These are phyloP conservation scores for Argyresthia albistria DNA, from an alignment of 2,888 invertebrate genomes.

Conservation along the genomic window DNA sequence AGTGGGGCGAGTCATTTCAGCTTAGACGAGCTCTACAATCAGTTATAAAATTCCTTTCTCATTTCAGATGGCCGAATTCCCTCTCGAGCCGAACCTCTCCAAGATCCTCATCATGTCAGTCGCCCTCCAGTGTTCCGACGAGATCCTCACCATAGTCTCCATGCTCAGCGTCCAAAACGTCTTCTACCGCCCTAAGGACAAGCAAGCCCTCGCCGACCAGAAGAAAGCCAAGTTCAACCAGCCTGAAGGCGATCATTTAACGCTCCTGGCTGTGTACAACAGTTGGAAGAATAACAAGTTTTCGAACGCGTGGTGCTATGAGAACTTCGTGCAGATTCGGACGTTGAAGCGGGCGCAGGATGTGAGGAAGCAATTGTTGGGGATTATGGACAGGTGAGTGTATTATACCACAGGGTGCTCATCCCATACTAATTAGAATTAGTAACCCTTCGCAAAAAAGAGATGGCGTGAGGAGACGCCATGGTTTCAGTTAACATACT, in stretches of 20 bases:
- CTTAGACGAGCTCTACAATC: no score
- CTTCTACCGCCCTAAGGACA: slow-evolving; percentile 92
- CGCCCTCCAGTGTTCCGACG: slow-evolving; percentile 96
- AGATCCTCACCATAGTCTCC: slow-evolving; percentile 97
- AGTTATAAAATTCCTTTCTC: no score
- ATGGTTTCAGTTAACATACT: slow-evolving; percentile 1
- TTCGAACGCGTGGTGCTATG: slow-evolving; percentile 99
- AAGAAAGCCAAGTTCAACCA: slow-evolving; percentile 99
- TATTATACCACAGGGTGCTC: no score
- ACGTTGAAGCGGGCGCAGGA: slow-evolving; percentile 98
- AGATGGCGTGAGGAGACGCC: not conserved
- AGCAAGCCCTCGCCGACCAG: slow-evolving; percentile 97
- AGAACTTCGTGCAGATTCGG: slow-evolving; percentile 98
- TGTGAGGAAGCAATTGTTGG: slow-evolving; percentile 96
- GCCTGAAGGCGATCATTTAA: slow-evolving; percentile 97
- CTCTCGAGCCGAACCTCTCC: slow-evolving; percentile 96
- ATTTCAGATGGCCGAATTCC: slow-evolving; percentile 98
- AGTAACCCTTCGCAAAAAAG: no score
- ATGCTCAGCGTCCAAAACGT: slow-evolving; percentile 99
- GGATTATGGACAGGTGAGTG: slow-evolving; percentile 92
- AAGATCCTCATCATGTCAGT: slow-evolving; percentile 99
- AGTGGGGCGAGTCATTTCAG: no score
- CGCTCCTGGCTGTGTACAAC: slow-evolving; percentile 97
- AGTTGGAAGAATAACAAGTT: slow-evolving; percentile 99
- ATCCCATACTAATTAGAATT: no score